Conservation (phyloP, 2,113 vertebrate species). For the Laticauda colubrina region DNA sequence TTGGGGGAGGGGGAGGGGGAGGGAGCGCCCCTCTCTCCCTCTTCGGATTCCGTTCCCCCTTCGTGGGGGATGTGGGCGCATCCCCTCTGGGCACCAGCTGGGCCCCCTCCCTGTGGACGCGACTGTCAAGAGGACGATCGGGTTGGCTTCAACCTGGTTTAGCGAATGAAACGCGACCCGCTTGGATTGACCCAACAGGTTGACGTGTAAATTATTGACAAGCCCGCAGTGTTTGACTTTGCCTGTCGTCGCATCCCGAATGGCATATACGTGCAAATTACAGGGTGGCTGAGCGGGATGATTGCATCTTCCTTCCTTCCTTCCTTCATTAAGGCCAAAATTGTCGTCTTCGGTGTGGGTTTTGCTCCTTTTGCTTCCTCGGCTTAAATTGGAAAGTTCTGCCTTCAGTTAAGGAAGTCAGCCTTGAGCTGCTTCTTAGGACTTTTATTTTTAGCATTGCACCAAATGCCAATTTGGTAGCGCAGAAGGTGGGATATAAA, state of each 20-base stretch:
- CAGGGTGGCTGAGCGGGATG: neutral
- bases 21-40: neutral
- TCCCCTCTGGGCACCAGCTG: rapidly evolving
- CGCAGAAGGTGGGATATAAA: neutral
- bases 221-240: neutral
- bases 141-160: neutral
- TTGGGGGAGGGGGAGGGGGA: neutral
- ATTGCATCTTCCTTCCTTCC: neutral
- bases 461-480: neutral
- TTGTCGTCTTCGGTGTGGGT: neutral
- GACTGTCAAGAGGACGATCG: neutral
- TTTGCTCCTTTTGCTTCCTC: neutral
- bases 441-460: neutral
- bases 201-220: neutral
- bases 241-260: neutral
- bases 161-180: neutral
- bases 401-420: neutral
- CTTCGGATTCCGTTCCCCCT: too few relatives aligned
- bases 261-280: neutral
- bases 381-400: neutral
- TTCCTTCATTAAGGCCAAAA: neutral
- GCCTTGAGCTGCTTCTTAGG: neutral
- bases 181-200: neutral
- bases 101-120: neutral
- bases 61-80: neutral